Percentiles rank a stretch among this genome's conserved stretches.
Evolutionary conservation across 2,113 vertebrate genomes (phyloP).

Genomic region (Leptobrachium ailaonicum): DNA sequence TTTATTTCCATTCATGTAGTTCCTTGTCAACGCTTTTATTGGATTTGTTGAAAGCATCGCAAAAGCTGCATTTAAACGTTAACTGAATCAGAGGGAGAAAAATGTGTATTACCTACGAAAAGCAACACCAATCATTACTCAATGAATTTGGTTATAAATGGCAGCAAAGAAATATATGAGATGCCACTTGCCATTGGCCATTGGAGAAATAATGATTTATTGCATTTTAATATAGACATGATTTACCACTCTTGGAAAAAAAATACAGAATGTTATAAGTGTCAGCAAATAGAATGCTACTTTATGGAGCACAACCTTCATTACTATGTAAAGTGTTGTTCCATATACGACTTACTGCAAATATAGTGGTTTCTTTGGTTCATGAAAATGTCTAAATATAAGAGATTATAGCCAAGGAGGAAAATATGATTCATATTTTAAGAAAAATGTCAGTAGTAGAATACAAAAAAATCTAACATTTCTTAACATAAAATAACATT

Average conservation of each 20-base stretch:
- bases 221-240: conserved; percentile 62
- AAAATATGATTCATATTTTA: too few species aligned
- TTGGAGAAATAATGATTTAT: conserved; percentile 76
- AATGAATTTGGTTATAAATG: conserved; percentile 73
- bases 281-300: conserved; percentile 3
- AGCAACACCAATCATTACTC: conserved; percentile 73
- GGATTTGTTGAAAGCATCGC: conserved; percentile 43
- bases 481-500: too few species aligned
- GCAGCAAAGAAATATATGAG: conserved; percentile 71
- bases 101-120: conserved; percentile 64
- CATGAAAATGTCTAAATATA: too few species aligned
- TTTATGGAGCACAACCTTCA: neutral
- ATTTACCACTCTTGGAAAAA: conserved; percentile 66
- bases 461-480: too few species aligned
- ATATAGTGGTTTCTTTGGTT: neutral
- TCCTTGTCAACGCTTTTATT: conserved; percentile 49
- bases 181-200: conserved; percentile 72
- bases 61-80: conserved; percentile 52
- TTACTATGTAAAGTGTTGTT: neutral
- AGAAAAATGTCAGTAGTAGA: too few species aligned
- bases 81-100: conserved; percentile 56
- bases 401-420: too few species aligned
- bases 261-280: conserved; percentile 56
- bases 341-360: neutral
- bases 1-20: conserved; percentile 35